phyloP scores from a whole-genome alignment of 2,888 invertebrate species.

The Troides oblongomaculatus region DNA sequence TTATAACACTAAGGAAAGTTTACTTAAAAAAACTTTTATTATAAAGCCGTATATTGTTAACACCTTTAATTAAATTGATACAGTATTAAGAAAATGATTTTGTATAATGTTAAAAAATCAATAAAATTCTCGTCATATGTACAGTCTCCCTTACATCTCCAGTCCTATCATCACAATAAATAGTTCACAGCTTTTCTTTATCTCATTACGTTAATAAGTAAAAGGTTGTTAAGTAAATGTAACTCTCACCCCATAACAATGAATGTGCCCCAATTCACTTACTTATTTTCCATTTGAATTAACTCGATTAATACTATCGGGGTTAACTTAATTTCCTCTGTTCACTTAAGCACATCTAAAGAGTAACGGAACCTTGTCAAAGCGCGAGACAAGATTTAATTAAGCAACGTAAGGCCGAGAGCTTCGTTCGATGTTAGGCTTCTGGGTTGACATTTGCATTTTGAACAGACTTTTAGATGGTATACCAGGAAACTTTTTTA shows the following conservation, averaged over 20 bases:
- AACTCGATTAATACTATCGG: constrained; percentile 15
- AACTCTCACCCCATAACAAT: not conserved
- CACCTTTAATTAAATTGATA: too few relatives aligned
- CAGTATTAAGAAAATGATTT: too few relatives aligned
- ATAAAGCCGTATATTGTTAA: not conserved
- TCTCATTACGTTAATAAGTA: not conserved
- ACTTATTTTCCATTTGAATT: constrained; percentile 3
- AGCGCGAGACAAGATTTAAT: constrained; percentile 28
- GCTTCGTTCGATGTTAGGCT: constrained; percentile 24
- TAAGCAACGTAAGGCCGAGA: constrained; percentile 18
- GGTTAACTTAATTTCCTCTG: constrained; percentile 21
- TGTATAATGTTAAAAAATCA: too few relatives aligned
- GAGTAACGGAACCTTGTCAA: constrained; percentile 23
- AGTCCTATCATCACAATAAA: not conserved
- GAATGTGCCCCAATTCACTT: not conserved
- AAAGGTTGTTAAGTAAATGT: not conserved
- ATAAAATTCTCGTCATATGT: too few relatives aligned
- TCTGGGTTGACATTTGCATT: constrained; percentile 25
- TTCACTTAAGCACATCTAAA: constrained; percentile 12
- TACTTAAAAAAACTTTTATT: not conserved
- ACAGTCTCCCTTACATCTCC: not conserved
- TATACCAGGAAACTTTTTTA: constrained; percentile 6
- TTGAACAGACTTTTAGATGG: constrained; percentile 8
- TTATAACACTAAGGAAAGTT: not conserved
- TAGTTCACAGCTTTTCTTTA: not conserved